A percentile compares a stretch with the other conserved stretches of the same genome.
Conservation (phyloP, 2,113 vertebrate genomes). For the Myotis davidii region DNA sequence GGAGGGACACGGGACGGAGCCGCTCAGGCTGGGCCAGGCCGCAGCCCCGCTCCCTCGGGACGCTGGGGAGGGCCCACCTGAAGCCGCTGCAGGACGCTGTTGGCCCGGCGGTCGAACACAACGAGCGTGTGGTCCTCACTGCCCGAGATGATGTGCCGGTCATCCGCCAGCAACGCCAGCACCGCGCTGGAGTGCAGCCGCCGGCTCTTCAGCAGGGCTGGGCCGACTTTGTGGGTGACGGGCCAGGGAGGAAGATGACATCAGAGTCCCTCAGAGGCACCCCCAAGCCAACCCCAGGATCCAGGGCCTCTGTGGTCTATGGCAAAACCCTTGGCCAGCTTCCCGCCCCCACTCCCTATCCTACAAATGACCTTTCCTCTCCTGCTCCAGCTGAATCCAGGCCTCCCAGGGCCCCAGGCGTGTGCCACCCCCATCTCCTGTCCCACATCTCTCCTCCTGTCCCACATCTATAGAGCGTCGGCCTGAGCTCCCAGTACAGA, state of each 20-base stretch:
- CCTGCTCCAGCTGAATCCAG: background rate
- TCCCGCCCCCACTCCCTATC: background rate
- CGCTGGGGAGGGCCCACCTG: conserved; percentile 83
- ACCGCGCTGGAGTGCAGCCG: conserved; percentile 89
- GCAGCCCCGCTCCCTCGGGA: background rate
- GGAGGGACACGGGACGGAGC: background rate
- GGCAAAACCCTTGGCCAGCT: background rate
- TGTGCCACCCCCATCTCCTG: background rate
- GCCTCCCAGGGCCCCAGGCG: background rate
- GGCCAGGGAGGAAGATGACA: background rate
- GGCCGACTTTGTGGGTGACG: conserved; percentile 78
- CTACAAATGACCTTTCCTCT: background rate
- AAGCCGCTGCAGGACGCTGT: conserved; percentile 87
- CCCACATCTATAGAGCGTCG: no score
- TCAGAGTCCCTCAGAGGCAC: background rate
- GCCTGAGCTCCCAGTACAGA: background rate
- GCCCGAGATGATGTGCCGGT: conserved; percentile 91
- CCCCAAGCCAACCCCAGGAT: background rate
- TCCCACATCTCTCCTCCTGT: background rate
- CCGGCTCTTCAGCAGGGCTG: conserved; percentile 88
- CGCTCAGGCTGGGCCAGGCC: background rate
- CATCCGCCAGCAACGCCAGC: conserved; percentile 89
- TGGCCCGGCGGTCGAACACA: conserved; percentile 90
- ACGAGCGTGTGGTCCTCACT: conserved; percentile 92
- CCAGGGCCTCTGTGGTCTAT: background rate